phyloP scores from a whole-genome alignment of 2,113 vertebrate genomes.

The Dryoscopus gambensis region DNA sequence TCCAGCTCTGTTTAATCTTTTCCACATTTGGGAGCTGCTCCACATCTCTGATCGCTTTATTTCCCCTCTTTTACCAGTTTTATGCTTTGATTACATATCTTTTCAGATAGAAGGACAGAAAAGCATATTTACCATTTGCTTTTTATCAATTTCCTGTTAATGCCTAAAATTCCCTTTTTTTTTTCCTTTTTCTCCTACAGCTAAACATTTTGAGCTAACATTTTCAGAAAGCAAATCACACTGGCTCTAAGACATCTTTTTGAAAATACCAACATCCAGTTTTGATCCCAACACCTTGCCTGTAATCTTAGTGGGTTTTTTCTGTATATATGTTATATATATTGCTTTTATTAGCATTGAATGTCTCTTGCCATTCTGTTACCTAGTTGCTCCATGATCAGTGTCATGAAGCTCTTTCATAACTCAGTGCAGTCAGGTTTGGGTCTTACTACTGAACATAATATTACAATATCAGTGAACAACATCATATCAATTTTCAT shows the following conservation, averaged over 20 bases:
- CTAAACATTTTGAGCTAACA: not conserved
- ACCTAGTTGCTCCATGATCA: not conserved
- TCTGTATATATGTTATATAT: not conserved
- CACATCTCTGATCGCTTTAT: not conserved
- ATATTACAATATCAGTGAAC: not conserved
- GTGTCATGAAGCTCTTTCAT: not conserved
- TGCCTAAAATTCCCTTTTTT: not conserved
- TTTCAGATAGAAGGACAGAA: not conserved
- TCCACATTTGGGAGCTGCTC: rapidly evolving
- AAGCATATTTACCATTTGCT: not conserved
- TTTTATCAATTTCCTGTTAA: not conserved
- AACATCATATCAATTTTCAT: not conserved
- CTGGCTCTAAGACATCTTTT: not conserved
- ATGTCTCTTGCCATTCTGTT: not conserved
- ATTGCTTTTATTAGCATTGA: not conserved
- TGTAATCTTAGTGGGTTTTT: not conserved
- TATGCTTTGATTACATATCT: not conserved
- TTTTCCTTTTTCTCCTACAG: not conserved
- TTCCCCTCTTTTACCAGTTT: not conserved
- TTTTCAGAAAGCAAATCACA: not conserved
- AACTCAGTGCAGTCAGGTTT: not conserved
- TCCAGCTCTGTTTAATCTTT: not conserved
- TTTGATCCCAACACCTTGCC: not conserved
- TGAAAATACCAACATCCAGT: not conserved
- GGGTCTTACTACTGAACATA: not conserved